Percentiles rank a stretch among this genome's conserved stretches.
These are phyloP conservation scores for Cathartes aura DNA, from an alignment of 2,113 vertebrate species.

Conservation along the genomic window DNA sequence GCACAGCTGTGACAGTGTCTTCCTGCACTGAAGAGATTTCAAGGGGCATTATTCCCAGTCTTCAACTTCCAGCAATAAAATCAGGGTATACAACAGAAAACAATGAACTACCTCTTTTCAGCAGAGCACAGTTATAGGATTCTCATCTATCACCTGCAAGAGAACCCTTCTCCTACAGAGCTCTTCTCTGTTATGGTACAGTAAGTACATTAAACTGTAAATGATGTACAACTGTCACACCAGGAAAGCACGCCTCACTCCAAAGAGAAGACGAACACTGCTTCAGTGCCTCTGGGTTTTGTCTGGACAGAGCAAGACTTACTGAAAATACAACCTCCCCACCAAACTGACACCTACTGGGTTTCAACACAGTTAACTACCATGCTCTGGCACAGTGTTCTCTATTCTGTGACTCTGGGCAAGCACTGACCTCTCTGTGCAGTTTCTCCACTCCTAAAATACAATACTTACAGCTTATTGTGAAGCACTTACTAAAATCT, in stretches of 20 bases:
- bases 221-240: not conserved
- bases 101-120: not conserved
- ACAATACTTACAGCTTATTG: not conserved
- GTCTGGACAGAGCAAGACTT: not conserved
- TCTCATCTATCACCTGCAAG: not conserved
- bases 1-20: not conserved
- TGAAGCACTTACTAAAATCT: not conserved
- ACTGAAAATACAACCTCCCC: not conserved
- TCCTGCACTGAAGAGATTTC: not conserved
- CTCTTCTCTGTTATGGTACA: not conserved
- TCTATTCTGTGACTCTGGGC: not conserved
- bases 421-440: not conserved
- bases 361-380: not conserved
- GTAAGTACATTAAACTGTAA: not conserved
- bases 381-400: rapidly evolving
- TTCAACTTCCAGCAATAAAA: not conserved
- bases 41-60: not conserved
- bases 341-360: not conserved
- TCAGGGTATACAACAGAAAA: not conserved
- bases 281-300: not conserved
- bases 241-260: not conserved
- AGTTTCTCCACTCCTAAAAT: not conserved
- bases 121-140: not conserved
- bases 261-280: not conserved
- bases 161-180: not conserved